These are phyloP conservation scores for Epizoanthus scotinus DNA, from an alignment of 92 coral and sea anemone species.

Conservation along the genomic window DNA sequence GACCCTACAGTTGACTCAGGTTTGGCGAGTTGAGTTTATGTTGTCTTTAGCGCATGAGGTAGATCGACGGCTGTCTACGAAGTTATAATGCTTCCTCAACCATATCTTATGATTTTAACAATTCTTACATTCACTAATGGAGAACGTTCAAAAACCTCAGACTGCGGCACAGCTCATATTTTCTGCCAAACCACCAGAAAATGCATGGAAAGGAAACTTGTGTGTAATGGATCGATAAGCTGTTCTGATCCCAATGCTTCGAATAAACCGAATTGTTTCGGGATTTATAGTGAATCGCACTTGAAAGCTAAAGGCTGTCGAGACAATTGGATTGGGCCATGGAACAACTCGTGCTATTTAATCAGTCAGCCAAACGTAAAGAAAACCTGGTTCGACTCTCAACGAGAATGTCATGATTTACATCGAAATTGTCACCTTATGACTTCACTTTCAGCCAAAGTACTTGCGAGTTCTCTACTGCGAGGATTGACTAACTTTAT, in stretches of 20 bases:
- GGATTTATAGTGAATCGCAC: background rate
- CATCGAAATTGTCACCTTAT: background rate
- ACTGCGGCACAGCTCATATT: background rate
- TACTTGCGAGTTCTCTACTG: background rate
- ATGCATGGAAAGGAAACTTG: slow-evolving; percentile 16
- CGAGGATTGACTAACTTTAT: background rate
- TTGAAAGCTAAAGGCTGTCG: background rate
- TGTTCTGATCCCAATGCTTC: background rate
- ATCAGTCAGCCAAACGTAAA: background rate
- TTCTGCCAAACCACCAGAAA: slow-evolving; percentile 18
- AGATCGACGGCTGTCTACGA: no score
- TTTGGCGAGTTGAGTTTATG: background rate
- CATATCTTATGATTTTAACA: background rate
- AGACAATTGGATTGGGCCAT: slow-evolving; percentile 29
- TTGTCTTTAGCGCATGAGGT: background rate
- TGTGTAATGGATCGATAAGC: slow-evolving; percentile 22
- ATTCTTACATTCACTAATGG: slow-evolving; percentile 1
- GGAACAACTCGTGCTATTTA: slow-evolving; percentile 28
- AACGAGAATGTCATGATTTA: slow-evolving; percentile 6
- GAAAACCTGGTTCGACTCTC: slow-evolving; percentile 32
- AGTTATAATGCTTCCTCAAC: background rate
- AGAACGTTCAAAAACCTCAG: background rate
- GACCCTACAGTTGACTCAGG: background rate
- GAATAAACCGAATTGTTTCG: slow-evolving; percentile 5
- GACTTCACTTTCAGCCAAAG: slow-evolving; percentile 8